Base-by-base conservation (phyloP, 2,888 invertebrate genomes). In the Cheilosia vernalis region DNA sequence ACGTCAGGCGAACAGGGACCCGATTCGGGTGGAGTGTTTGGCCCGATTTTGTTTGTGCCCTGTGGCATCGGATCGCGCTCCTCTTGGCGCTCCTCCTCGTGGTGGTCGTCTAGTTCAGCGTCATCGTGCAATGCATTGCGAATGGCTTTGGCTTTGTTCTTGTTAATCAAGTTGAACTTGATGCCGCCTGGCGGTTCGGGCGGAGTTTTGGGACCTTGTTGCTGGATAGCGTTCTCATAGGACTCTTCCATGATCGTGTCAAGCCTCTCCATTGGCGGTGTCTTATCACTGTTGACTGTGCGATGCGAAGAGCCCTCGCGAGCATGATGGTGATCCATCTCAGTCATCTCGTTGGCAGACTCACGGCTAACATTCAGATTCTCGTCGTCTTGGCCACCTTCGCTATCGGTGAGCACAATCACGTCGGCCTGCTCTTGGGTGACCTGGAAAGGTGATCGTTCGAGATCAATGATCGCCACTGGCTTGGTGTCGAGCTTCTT, bases 341-440 rank as follows among this genome's bases (percentile, higher is more conserved):
- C 78, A 9, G 63, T 58, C 73, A 80, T 83, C 47, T 66, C 88
- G 87, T 79, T 88, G 87, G 73, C 85, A 30, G 88, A 88, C 85
- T 88, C 87, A 40, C 88, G 87, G 77, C 89, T 89, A n/a, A 69
- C 76, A 27, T 77, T 89, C 55, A 87, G 88, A 88, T 89, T 88
- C 87, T 88, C 89, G 4, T 87, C 87, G 6, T 90, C 91, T 19
- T 88, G 87, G 83, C 93, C 93, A 88, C 93, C 93, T 82, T 97
- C 97, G 90, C 96, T 96, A 90, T 97, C 97, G 88, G 96, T 97
- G 24, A 97, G 93, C 66, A 97, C 95, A 89, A 97, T 97, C 0
- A 97, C 94, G 91, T 96, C 95, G 85, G 95, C 94, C 0, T 96
- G 97, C 64, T 96, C 96, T 9, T 96, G 96, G 81, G 96, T 94